phyloP scores from a whole-genome alignment of 2,888 invertebrate genomes.

The Apodemia mormo region DNA sequence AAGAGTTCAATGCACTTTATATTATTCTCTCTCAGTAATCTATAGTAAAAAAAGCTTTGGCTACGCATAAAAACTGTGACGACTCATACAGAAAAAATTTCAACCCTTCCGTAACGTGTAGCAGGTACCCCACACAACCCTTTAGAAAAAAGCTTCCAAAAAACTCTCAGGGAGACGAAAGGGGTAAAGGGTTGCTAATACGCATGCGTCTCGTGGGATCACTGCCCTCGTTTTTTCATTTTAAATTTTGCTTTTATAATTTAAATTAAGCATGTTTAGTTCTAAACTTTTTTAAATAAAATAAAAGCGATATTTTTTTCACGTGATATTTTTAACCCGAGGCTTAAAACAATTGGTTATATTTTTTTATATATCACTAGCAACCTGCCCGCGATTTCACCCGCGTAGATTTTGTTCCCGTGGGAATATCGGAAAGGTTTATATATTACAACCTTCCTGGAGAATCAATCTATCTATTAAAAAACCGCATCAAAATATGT shows the following conservation, averaged over 20 bases:
- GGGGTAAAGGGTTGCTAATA: conserved; percentile 79
- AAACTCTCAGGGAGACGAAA: conserved; percentile 75
- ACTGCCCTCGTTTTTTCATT: conserved; percentile 72
- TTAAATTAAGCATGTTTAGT: conserved; percentile 20
- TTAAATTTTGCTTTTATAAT: conserved; percentile 50
- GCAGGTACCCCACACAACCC: conserved; percentile 80
- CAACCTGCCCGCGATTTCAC: no score
- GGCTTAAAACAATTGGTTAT: no score
- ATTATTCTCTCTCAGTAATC: conserved; percentile 58
- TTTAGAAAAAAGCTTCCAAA: conserved; percentile 78
- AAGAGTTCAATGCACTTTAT: conserved; percentile 74
- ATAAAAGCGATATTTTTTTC: no score
- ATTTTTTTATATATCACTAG: no score
- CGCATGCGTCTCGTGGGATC: conserved; percentile 76
- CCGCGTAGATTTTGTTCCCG: no score
- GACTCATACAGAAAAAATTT: conserved; percentile 65
- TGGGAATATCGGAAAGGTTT: no score
- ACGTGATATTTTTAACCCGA: no score
- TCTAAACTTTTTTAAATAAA: background rate
- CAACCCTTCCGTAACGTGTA: conserved; percentile 72
- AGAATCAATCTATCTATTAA: no score
- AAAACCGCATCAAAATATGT: no score
- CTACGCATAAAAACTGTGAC: conserved; percentile 55
- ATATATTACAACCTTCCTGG: no score
- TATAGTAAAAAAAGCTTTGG: conserved; percentile 63